Conservation (phyloP, 1,140 invertebrate species). For the Eciton burchellii region DNA sequence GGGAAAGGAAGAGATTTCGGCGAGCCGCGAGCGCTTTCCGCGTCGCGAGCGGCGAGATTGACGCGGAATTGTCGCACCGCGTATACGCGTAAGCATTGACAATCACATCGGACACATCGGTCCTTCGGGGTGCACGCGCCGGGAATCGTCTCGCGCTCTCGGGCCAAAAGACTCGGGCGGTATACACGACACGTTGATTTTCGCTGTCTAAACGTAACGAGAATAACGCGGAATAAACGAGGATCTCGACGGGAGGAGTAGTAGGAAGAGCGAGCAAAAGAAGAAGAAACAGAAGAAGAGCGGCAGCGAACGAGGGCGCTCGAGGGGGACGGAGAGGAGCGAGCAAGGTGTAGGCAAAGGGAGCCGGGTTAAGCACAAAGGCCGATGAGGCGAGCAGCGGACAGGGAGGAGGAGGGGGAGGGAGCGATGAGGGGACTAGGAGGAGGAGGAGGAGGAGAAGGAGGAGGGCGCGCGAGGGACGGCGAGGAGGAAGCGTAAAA, state of each 20-base stretch:
- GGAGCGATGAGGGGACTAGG: background rate
- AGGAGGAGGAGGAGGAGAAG: conserved; percentile 28
- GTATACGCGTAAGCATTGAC: conserved; percentile 33
- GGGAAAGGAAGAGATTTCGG: conserved; percentile 36
- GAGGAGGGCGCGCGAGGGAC: conserved; percentile 40
- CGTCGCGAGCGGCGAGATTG: too few species aligned
- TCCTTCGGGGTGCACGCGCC: conserved; percentile 22
- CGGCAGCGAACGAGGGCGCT: conserved; percentile 48
- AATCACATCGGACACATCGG: conserved; percentile 36
- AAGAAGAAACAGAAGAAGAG: conserved; percentile 41
- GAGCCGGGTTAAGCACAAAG: conserved; percentile 68
- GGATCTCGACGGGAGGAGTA: conserved; percentile 45
- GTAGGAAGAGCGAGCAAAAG: conserved; percentile 33
- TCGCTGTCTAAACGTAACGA: conserved; percentile 78
- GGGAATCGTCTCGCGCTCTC: conserved; percentile 42
- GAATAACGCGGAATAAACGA: conserved; percentile 68
- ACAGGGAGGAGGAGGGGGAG: background rate
- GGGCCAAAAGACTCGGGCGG: conserved; percentile 33
- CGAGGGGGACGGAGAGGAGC: conserved; percentile 47
- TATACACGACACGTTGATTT: conserved; percentile 53
- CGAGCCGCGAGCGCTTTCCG: too few species aligned
- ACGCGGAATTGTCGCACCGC: conserved; percentile 38
- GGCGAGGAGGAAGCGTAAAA: conserved; percentile 61
- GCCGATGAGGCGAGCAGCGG: conserved; percentile 59
- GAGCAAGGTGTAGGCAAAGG: conserved; percentile 60